Evolutionary conservation across 2,888 invertebrate genomes (phyloP).

Genomic region (Amiota minor): DNA sequence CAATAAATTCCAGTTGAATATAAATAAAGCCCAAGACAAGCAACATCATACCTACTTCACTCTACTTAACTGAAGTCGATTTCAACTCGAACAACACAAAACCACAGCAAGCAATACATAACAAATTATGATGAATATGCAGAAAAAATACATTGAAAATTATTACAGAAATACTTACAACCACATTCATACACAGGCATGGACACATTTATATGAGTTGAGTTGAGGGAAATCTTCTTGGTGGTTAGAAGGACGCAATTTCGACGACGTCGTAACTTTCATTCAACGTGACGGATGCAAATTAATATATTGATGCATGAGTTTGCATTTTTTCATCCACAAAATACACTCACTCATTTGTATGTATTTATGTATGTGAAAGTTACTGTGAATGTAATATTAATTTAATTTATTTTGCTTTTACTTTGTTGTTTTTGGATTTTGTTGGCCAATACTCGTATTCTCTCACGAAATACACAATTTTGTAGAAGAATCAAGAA

Average conservation of each 20-base stretch:
- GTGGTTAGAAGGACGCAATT: constrained; percentile 35
- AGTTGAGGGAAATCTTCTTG: constrained; percentile 10
- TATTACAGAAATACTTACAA: constrained; percentile 1
- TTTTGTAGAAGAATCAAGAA: background rate
- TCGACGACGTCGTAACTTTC: constrained; percentile 14
- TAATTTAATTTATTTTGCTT: constrained; percentile 49
- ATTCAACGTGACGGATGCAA: constrained; percentile 50
- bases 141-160: constrained; percentile 48
- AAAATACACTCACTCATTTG: background rate
- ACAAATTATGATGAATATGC: constrained; percentile 56
- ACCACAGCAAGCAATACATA: background rate
- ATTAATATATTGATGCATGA: constrained; percentile 56
- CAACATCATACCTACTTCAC: background rate
- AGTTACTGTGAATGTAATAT: constrained; percentile 54
- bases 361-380: constrained; percentile 19
- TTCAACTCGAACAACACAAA: background rate
- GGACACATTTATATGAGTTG: constrained; percentile 8
- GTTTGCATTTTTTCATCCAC: constrained; percentile 33
- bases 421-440: background rate
- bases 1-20: too few relatives aligned
- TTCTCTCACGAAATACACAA: too few relatives aligned
- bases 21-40: background rate
- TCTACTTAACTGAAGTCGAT: background rate
- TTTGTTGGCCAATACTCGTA: background rate
- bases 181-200: constrained; percentile 18